phyloP scores from a whole-genome alignment of 2,888 invertebrate genomes.

The Sussaba pulchella region DNA sequence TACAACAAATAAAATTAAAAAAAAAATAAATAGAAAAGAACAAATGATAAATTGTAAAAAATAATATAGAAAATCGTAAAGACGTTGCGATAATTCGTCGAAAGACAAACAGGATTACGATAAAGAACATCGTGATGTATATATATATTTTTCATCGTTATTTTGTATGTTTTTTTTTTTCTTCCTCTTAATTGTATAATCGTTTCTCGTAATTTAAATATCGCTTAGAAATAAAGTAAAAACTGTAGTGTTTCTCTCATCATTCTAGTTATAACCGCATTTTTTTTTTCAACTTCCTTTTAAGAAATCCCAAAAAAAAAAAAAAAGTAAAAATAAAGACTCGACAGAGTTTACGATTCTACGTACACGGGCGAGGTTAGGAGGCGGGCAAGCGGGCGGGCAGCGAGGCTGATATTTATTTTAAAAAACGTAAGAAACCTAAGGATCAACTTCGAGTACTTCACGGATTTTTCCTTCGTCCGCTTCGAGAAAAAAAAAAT shows the following conservation, averaged over 20 bases:
- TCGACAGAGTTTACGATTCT: conserved; percentile 57
- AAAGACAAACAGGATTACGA: conserved; percentile 43
- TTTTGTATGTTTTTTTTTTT: conserved; percentile 55
- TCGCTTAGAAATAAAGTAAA: conserved; percentile 70
- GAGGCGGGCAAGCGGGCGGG: conserved; percentile 55
- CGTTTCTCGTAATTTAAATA: conserved; percentile 64
- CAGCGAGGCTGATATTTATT: conserved; percentile 53
- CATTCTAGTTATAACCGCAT: conserved; percentile 66
- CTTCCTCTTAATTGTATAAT: conserved; percentile 61
- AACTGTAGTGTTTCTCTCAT: conserved; percentile 66
- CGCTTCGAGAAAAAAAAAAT: neutral
- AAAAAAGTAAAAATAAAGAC: neutral
- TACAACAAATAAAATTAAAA: neutral
- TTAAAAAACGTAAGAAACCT: conserved; percentile 60
- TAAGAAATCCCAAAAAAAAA: conserved; percentile 44
- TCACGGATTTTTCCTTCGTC: conserved; percentile 20
- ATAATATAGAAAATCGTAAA: conserved; percentile 68
- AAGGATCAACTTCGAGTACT: conserved; percentile 30
- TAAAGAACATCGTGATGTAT: conserved; percentile 61
- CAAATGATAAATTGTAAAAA: conserved; percentile 69
- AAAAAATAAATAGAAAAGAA: conserved; percentile 62
- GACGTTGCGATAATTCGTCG: conserved; percentile 22
- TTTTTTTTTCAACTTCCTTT: conserved; percentile 61
- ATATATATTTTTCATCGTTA: conserved; percentile 57
- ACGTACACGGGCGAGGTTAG: conserved; percentile 59